Evolutionary conservation across 1,140 invertebrate species (phyloP).

Genomic region (Hyles euphorbiae): DNA sequence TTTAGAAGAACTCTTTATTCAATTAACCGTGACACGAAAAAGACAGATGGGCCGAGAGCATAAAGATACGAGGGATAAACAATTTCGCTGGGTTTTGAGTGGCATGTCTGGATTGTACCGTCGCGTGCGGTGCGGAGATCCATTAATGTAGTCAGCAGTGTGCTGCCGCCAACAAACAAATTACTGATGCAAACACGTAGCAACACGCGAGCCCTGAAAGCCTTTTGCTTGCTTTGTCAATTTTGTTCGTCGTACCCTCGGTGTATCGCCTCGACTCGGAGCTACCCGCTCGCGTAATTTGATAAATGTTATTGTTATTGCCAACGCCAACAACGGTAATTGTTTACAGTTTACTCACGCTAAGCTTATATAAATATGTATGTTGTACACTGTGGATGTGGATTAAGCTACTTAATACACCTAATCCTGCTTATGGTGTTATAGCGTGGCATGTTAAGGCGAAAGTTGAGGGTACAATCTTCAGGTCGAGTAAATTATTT

Average conservation of each 20-base stretch:
- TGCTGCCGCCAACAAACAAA: conserved; percentile 69
- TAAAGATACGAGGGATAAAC: not conserved
- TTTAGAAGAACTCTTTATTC: no score
- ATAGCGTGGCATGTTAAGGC: no score
- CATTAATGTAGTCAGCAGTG: conserved; percentile 65
- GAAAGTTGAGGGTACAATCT: no score
- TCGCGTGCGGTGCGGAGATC: conserved; percentile 57
- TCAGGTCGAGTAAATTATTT: no score
- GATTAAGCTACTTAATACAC: no score
- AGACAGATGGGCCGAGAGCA: not conserved
- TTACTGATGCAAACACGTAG: conserved; percentile 70
- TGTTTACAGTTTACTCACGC: conserved; percentile 49
- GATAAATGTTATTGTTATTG: conserved; percentile 70
- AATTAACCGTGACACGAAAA: not conserved
- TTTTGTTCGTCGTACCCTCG: conserved; percentile 39
- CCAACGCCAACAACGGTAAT: conserved; percentile 51
- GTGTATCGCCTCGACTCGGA: conserved; percentile 35
- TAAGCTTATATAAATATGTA: conserved; percentile 19
- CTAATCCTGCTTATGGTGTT: no score
- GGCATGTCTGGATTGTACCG: conserved; percentile 29
- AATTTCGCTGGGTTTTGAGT: conserved; percentile 15
- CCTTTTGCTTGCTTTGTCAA: conserved; percentile 70
- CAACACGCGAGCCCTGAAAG: conserved; percentile 67
- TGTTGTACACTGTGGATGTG: no score
- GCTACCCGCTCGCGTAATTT: conserved; percentile 51